phyloP scores from a whole-genome alignment of 2,888 invertebrate genomes.

The Lampropteryx suffumata region DNA sequence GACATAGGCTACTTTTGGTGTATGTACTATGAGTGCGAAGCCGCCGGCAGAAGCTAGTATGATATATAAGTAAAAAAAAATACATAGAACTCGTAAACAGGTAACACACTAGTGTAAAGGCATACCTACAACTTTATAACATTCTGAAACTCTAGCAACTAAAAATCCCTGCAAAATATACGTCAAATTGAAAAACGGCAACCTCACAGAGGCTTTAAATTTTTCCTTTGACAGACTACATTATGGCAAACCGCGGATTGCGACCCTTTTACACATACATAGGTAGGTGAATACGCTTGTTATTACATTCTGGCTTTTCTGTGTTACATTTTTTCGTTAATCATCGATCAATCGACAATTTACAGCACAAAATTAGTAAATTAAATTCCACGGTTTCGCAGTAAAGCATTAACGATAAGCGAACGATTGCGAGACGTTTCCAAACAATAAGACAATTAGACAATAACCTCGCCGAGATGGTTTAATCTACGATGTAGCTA shows the following conservation, averaged over 20 bases:
- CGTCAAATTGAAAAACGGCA: constrained; percentile 24
- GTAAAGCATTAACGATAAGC: constrained; percentile 38
- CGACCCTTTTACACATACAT: constrained; percentile 26
- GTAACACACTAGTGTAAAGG: too few relatives aligned
- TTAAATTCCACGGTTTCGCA: neutral
- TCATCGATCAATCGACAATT: neutral
- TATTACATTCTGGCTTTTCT: too few relatives aligned
- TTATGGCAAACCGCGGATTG: constrained; percentile 32
- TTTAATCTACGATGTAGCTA: constrained; percentile 53
- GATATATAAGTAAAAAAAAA: too few relatives aligned
- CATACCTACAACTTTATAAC: too few relatives aligned
- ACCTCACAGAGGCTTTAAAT: constrained; percentile 33
- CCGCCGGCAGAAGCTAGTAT: too few relatives aligned
- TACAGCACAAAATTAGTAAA: constrained; percentile 1
- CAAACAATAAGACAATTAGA: constrained; percentile 74
- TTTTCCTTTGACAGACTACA: constrained; percentile 44
- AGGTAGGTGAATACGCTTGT: neutral
- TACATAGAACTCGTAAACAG: too few relatives aligned
- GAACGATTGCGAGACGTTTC: constrained; percentile 40
- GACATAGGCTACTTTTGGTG: too few relatives aligned
- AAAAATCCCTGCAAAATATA: constrained; percentile 13
- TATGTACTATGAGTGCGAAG: too few relatives aligned
- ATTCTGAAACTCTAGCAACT: neutral
- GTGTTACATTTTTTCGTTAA: constrained; percentile 9
- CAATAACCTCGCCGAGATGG: constrained; percentile 65